Conservation (phyloP, 2,888 invertebrate species). For the Acanthosoma haemorrhoidale region DNA sequence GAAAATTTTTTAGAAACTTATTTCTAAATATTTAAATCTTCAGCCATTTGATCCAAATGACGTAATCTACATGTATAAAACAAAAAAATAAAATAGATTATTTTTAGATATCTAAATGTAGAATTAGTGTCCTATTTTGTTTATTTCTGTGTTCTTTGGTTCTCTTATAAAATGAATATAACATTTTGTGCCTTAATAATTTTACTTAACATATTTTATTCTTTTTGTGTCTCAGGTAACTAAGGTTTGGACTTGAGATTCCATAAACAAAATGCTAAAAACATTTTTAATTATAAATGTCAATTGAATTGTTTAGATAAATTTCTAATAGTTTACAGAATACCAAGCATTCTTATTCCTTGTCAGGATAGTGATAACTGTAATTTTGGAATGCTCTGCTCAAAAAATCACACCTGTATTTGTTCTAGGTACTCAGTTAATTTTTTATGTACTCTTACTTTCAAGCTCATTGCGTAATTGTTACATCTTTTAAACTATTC, state of each 20-base stretch:
- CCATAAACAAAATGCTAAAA: too few species aligned
- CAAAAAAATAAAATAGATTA: too few species aligned
- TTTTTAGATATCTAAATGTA: neutral
- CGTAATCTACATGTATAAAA: too few species aligned
- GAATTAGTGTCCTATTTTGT: neutral
- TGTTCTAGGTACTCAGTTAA: constrained; percentile 31
- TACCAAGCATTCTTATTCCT: constrained; percentile 11
- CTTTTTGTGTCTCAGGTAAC: neutral
- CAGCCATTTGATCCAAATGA: too few species aligned
- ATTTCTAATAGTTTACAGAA: neutral
- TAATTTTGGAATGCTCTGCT: constrained; percentile 33
- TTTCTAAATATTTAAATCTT: too few species aligned
- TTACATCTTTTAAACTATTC: neutral
- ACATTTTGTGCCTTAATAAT: neutral
- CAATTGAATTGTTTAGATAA: neutral
- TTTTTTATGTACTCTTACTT: too few species aligned
- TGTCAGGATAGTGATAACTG: constrained; percentile 33
- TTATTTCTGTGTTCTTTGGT: neutral
- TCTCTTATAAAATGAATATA: neutral
- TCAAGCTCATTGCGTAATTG: too few species aligned
- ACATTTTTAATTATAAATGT: neutral
- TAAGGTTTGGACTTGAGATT: too few species aligned
- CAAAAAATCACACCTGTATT: constrained; percentile 24
- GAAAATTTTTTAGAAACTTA: too few species aligned
- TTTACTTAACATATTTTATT: neutral